Evolutionary conservation across 2,113 vertebrate species (phyloP).

Genomic region (Nibea coibor): DNA sequence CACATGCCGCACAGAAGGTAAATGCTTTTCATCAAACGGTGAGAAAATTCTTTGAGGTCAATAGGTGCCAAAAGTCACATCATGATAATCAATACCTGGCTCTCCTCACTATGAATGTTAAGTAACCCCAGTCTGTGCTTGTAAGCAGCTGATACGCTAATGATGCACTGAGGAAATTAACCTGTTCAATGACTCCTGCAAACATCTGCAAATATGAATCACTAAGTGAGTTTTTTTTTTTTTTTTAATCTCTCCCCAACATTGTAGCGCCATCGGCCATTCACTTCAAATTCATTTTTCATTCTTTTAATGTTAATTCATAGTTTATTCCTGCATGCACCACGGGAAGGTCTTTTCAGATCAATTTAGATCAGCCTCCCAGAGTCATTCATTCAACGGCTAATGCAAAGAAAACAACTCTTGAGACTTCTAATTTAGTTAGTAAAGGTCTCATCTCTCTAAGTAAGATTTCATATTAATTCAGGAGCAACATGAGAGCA

Average conservation of each 20-base stretch:
- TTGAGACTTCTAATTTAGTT: constrained; percentile 11
- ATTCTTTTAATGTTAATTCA: neutral
- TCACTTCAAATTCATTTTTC: neutral
- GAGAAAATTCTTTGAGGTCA: constrained; percentile 36
- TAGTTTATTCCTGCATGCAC: neutral
- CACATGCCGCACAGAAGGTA: constrained; percentile 5
- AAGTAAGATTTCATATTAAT: constrained; percentile 4
- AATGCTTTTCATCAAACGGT: constrained; percentile 37
- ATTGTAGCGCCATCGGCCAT: constrained; percentile 1
- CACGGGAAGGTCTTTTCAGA: neutral
- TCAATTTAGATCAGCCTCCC: neutral
- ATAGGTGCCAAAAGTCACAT: constrained; percentile 38
- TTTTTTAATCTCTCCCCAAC: neutral
- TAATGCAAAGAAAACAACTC: constrained; percentile 11
- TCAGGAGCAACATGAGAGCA: constrained; percentile 12
- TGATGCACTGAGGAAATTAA: constrained; percentile 39
- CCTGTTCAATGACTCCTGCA: constrained; percentile 24
- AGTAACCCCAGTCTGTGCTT: constrained; percentile 46
- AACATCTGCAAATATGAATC: constrained; percentile 18
- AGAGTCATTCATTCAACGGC: constrained; percentile 6
- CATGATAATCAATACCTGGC: constrained; percentile 64
- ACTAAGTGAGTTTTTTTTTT: constrained; percentile 4
- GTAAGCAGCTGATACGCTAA: constrained; percentile 29
- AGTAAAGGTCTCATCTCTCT: neutral
- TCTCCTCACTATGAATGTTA: constrained; percentile 52